Evolutionary conservation across 2,797 vertebrate genomes (phyloP).

Genomic region (Syngnathus rostellatus): DNA sequence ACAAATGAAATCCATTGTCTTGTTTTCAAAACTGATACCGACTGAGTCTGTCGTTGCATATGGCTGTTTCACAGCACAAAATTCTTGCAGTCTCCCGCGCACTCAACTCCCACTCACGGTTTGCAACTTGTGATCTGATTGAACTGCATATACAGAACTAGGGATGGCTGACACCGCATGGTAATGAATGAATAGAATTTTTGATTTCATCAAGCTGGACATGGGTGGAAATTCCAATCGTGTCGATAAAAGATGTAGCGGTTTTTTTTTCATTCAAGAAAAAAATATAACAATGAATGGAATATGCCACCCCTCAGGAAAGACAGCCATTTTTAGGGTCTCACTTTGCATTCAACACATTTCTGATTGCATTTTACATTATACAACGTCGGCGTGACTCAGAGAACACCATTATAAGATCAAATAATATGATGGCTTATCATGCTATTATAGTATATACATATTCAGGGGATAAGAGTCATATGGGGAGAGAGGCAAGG

Average conservation of each 20-base stretch:
- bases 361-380: conserved; percentile 26
- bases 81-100: neutral
- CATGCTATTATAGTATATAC: conserved; percentile 34
- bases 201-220: neutral
- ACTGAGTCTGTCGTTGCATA: neutral
- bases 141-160: neutral
- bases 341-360: conserved; percentile 2
- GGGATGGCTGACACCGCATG: neutral
- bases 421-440: conserved; percentile 31
- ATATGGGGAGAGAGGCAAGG: conserved; percentile 18
- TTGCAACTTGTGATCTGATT: conserved; percentile 1
- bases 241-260: too few relatives aligned
- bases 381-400: conserved; percentile 20
- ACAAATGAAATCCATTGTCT: neutral
- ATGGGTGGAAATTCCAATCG: neutral
- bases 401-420: conserved; percentile 29
- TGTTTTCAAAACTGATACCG: neutral
- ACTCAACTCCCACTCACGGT: neutral
- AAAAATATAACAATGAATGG: neutral
- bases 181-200: neutral
- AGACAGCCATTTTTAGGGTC: conserved; percentile 8
- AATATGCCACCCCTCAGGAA: neutral
- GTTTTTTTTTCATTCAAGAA: neutral
- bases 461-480: conserved; percentile 30
- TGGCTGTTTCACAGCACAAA: neutral